These are phyloP conservation scores for Formica aserva DNA, from an alignment of 2,888 invertebrate species.

Conservation along the genomic window DNA sequence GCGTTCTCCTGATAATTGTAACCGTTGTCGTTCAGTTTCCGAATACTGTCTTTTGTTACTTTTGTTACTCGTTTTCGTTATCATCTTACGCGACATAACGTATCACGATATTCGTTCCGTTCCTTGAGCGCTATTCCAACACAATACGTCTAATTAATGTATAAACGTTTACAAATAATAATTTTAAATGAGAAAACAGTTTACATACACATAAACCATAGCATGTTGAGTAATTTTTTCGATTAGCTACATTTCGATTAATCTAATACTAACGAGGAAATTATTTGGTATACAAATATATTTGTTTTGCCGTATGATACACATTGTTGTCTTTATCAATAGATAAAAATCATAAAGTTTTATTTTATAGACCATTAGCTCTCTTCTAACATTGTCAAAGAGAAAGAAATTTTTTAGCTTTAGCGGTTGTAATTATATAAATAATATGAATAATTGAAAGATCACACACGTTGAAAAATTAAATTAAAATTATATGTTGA, in stretches of 20 bases:
- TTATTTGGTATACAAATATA: not conserved
- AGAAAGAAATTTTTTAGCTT: not conserved
- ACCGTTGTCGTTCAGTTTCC: constrained; percentile 41
- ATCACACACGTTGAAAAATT: not conserved
- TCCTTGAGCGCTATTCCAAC: not conserved
- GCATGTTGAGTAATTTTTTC: not conserved
- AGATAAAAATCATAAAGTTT: not conserved
- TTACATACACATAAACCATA: too few relatives aligned
- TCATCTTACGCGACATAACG: constrained; percentile 30
- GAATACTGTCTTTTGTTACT: constrained; percentile 26
- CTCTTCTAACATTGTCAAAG: not conserved
- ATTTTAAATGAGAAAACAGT: not conserved
- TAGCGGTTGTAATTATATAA: not conserved
- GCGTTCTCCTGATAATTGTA: constrained; percentile 39
- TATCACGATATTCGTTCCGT: not conserved
- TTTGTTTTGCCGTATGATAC: not conserved
- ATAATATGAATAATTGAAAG: not conserved
- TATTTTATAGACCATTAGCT: not conserved
- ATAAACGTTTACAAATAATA: not conserved
- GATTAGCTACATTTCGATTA: not conserved
- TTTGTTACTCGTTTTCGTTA: constrained; percentile 38
- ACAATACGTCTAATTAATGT: not conserved
- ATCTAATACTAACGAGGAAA: not conserved
- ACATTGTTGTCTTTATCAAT: not conserved
- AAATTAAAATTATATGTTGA: not conserved